Evolutionary conservation across 2,113 vertebrate genomes (phyloP), one percentile per base, ranked within the genome.

Genomic region (Dromaius novaehollandiae): DNA sequence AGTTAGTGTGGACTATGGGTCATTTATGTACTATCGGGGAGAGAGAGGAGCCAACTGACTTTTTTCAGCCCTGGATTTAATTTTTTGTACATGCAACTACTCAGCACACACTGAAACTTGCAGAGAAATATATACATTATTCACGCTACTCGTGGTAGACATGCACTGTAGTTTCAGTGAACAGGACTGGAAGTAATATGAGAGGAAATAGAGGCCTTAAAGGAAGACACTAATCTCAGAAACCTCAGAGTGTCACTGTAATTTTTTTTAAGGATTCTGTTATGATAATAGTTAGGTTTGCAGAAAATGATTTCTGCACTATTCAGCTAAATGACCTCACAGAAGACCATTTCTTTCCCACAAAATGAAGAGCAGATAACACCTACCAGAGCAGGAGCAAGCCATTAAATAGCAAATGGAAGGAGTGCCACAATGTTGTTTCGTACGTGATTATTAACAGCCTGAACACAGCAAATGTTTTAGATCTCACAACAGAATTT

Each of bases 361-460:
- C 58, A n/a, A 93, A 96, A 96, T 73, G 82, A 93, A 74, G 15
- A 89, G 58, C 58, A 61, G 77, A 38, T 91, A 94, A 95, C 70
- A 91, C 24, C 34, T 70, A 85, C 42, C 64, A 63, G 86, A 89
- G 93, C 7, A 32, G 95, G 51, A 94, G 65, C 19, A n/a, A 92
- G 48, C 22, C 84, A 86, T 86, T 95, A 92, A 92, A 94, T 51
- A 76, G 82, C 84, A 95, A 96, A 81, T 30, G 78, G 42, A 97
- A 53, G 44, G 73, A 93, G 61, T 56, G 93, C 51, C 69, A 88
- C 74, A 61, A 32, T 60, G 50, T 53, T 83, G 21, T 21, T 85
- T 96, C 78, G 44, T 42, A 56, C 83, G 77, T 88, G 79, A 91
- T 95, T 95, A 95, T 81, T 90, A 97, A 84, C 56, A 93, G 86